Base-by-base conservation (phyloP, 2,888 invertebrate genomes). In the Masnerella sp. region DNA sequence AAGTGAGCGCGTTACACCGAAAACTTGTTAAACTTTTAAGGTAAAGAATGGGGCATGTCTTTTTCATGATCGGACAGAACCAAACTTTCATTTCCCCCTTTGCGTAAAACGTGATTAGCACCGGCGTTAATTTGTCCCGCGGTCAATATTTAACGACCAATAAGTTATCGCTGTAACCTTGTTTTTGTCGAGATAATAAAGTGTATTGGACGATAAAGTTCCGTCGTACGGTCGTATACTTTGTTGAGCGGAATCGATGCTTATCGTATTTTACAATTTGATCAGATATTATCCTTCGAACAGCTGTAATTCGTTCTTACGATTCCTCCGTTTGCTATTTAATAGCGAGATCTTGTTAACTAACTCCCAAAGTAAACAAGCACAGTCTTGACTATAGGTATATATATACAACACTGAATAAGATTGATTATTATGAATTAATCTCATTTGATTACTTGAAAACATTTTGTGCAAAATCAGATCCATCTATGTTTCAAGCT, bases 131-230 rank as follows among this genome's bases (percentile, higher is more conserved):
- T 45, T 45, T 45, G 45, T 58, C 45, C 5, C 25, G 11, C 30
- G 17, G 58, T 45, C 38, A 61, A 51, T 61, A 40, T 49, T 61
- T 40, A 40, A 38, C 20, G 30, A 22, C 20, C 30, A 49, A 49
- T 49, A 40, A 47, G 15, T 51, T 40, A 40, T 49, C 22, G 45
- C 34, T 11, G 25, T 52, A 34, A 52, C 51, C 62, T 51, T 51
- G 43, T 32, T 42, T 62, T 36, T 17, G 7, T n/a, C 45, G 11
- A 49, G 56, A 67, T 58, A 67, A 56, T 49, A 32, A 42, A 67
- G 56, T 47, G 65, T 65, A 56, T 65, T 49, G 56, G 65, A 65
- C 65, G 65, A 56, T 65, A 56, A 65, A 36, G 12, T 9, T 11
- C 9, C 18, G 11, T 30, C 47, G 22, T 17, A 17, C 9, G 59